Percentiles rank a stretch among this genome's conserved stretches.
Evolutionary conservation across 2,113 vertebrate genomes (phyloP).

Genomic region (Ariopsis seemanni): DNA sequence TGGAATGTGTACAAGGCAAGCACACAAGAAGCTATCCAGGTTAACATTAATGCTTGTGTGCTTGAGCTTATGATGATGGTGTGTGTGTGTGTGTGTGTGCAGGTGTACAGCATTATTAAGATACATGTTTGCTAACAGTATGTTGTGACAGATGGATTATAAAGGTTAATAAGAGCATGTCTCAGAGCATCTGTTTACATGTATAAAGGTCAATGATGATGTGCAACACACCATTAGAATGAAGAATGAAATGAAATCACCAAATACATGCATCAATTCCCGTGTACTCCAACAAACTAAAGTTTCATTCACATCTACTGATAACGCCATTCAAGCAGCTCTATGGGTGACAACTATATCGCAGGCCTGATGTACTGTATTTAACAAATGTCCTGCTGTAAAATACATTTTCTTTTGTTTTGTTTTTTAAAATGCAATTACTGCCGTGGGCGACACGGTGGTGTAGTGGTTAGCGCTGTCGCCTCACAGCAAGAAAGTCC

Average conservation of each 20-base stretch:
- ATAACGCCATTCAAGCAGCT: neutral
- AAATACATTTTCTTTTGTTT: neutral
- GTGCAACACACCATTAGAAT: neutral
- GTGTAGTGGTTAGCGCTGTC: too few relatives aligned
- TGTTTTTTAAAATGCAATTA: neutral
- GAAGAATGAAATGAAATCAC: neutral
- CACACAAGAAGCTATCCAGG: neutral
- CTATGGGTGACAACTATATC: neutral
- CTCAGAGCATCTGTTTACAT: slow-evolving; percentile 19
- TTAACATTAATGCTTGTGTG: neutral
- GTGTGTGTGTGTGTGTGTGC: slow-evolving; percentile 25
- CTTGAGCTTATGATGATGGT: neutral
- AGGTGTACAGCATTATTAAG: neutral
- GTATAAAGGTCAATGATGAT: slow-evolving; percentile 13
- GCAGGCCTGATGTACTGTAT: neutral
- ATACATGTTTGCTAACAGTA: neutral
- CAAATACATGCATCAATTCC: neutral
- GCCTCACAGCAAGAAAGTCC: too few relatives aligned
- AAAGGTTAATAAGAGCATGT: slow-evolving; percentile 6
- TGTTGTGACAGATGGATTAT: neutral
- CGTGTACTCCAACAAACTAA: neutral
- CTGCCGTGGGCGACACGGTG: neutral
- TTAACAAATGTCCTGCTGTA: neutral
- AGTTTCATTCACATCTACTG: neutral
- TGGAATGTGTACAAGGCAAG: slow-evolving; percentile 1